A percentile compares a stretch with the other conserved stretches of the same genome.
These are phyloP conservation scores for Copidosoma aretas DNA, from an alignment of 2,888 invertebrate genomes.

Conservation along the genomic window DNA sequence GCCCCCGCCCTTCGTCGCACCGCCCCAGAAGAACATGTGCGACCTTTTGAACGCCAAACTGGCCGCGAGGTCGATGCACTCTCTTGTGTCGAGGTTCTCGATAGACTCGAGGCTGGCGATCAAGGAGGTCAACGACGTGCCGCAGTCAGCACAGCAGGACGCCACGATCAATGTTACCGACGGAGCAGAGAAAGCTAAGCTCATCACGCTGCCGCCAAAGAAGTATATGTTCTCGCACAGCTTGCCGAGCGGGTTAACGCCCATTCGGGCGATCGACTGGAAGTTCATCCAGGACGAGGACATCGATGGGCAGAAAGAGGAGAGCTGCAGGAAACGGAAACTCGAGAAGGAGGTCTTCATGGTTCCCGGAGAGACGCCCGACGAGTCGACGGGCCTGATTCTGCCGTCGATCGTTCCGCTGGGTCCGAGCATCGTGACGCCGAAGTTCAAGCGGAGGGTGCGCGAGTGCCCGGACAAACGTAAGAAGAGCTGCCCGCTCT, in stretches of 20 bases:
- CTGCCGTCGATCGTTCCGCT: constrained; percentile 53
- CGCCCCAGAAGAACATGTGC: constrained; percentile 50
- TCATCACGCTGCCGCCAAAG: constrained; percentile 54
- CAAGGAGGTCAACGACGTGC: constrained; percentile 45
- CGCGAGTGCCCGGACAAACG: constrained; percentile 46
- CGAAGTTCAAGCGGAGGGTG: constrained; percentile 41
- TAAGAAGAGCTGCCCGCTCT: constrained; percentile 10
- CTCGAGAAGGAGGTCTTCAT: constrained; percentile 8
- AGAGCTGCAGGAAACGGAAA: constrained; percentile 29
- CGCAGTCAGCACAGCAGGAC: constrained; percentile 13
- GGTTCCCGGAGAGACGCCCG: constrained; percentile 39
- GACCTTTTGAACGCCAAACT: constrained; percentile 54
- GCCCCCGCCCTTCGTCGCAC: constrained; percentile 55
- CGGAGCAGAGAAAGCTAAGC: constrained; percentile 42
- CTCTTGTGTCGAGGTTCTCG: constrained; percentile 58
- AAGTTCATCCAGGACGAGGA: constrained; percentile 48
- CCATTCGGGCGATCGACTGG: constrained; percentile 57
- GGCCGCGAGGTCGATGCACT: constrained; percentile 55
- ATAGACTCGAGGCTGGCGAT: constrained; percentile 55
- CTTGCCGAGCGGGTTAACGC: constrained; percentile 51
- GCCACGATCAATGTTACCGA: neutral
- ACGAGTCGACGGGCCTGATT: constrained; percentile 44
- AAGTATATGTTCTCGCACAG: constrained; percentile 54
- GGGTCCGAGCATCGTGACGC: constrained; percentile 56
- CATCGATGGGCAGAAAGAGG: constrained; percentile 41